Evolutionary conservation across 2,113 vertebrate species (phyloP), one percentile per base, ranked within the genome.

Genomic region (Pituophis catenifer): DNA sequence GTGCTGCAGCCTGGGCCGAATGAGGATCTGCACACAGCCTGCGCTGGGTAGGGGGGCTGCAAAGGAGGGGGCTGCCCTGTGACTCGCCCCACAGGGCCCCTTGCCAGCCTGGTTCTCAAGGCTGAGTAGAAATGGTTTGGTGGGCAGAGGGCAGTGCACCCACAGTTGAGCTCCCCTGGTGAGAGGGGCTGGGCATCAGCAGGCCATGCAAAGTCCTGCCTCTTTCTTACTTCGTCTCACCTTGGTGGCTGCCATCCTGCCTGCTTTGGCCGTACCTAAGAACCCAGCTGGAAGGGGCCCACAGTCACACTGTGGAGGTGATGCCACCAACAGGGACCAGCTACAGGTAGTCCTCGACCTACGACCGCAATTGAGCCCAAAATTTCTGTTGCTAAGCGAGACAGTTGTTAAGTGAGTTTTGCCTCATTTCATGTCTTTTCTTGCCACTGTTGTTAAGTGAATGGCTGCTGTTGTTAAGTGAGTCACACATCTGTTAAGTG

Each of bases 11-110:
- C 7, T 12, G 0, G 48, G 94, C 23, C 86, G 17, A 0, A 38
- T 53, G 75, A 91, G 92, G 91, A 92, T 19, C 94, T 97, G 97
- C 89, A 87, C 94, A 38, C 96, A 96, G 62, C 96, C 96, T n/a
- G 7, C 38, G 33, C 10, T 93, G 95, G 97, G 97, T 97, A 96
- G 5, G 91, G 26, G 0, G 24, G 33, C 8, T 62, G 53, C 52
- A 11, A 15, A 29, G 19, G 9, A 85, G 48, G 23, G 24, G 15
- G 11, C 54, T 23, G 21, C n/a, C 29, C 17, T 8, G 5, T 17
- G n/a, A 38, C 2, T 75, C 6, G 0, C n/a, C 70, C 70, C n/a
- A 17, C 70, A 33, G 15, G n/a, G 33, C n/a, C 70, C n/a, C 70
- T 81, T 0, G 15, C 70, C 70, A 81, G 70, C 13, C 70, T 38